A percentile compares a stretch with the other conserved stretches of the same genome.
These are phyloP conservation scores for Lasiommata megera DNA, from an alignment of 2,888 invertebrate species.

Conservation along the genomic window DNA sequence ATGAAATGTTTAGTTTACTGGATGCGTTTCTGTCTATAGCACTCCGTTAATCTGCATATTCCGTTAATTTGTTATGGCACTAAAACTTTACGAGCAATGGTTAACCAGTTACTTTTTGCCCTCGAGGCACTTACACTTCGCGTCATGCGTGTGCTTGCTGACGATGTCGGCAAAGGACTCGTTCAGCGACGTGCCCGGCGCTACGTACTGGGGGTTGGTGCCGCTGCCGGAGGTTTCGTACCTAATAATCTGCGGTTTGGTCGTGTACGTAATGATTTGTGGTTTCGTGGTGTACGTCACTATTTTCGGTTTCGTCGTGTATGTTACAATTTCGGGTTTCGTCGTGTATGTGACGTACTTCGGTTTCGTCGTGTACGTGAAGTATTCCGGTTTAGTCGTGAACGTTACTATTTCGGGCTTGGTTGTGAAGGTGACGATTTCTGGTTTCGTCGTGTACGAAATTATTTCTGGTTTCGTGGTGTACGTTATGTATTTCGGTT, in stretches of 20 bases:
- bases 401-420: conserved; percentile 38
- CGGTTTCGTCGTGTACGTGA: conserved; percentile 58
- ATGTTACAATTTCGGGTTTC: conserved; percentile 57
- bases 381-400: conserved; percentile 39
- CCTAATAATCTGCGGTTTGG: conserved; percentile 56
- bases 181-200: conserved; percentile 57
- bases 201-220: conserved; percentile 63
- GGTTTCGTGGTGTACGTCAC: conserved; percentile 48
- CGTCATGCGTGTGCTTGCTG: conserved; percentile 57
- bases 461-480: conserved; percentile 40
- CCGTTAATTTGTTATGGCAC: conserved; percentile 71
- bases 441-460: conserved; percentile 53
- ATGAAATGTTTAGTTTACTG: neutral
- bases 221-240: conserved; percentile 70
- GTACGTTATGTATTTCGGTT: conserved; percentile 42
- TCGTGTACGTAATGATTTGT: conserved; percentile 38
- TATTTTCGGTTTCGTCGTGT: conserved; percentile 54
- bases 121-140: conserved; percentile 66
- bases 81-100: conserved; percentile 6
- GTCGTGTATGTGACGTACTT: conserved; percentile 59
- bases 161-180: conserved; percentile 58
- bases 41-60: neutral
- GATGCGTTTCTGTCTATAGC: neutral
- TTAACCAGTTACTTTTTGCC: conserved; percentile 49
- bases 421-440: conserved; percentile 39